Percentiles rank a stretch among this genome's conserved stretches.
phyloP scores from a whole-genome alignment of 2,888 invertebrate genomes.

The Ephialtes manifestator region DNA sequence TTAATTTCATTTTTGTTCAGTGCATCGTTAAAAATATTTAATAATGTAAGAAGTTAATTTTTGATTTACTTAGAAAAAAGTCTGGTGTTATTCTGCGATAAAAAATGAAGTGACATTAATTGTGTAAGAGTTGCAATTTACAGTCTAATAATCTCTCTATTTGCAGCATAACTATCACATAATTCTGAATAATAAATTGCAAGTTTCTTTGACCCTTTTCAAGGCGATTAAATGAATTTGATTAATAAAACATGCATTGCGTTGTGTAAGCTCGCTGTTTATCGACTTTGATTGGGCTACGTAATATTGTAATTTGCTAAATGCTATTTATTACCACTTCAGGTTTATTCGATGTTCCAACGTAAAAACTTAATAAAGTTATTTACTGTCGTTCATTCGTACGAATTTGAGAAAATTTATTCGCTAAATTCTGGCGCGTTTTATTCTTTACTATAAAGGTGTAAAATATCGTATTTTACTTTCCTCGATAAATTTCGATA shows the following conservation, averaged over 20 bases:
- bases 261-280: constrained; percentile 6
- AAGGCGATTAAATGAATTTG: neutral
- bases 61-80: neutral
- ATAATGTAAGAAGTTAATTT: neutral
- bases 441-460: constrained; percentile 57
- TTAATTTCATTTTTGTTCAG: too few species aligned
- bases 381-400: constrained; percentile 8
- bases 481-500: constrained; percentile 97
- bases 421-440: constrained; percentile 31
- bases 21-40: neutral
- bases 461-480: constrained; percentile 87
- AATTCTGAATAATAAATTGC: neutral
- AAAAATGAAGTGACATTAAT: neutral
- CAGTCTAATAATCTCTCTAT: constrained; percentile 1
- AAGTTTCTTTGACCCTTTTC: neutral
- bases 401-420: constrained; percentile 31
- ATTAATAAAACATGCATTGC: neutral
- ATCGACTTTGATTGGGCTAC: constrained; percentile 12
- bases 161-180: neutral
- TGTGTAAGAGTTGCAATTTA: constrained; percentile 3
- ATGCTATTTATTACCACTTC: neutral
- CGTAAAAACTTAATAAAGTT: constrained; percentile 10
- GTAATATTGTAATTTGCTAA: neutral
- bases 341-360: neutral
- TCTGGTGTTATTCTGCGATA: neutral